Evolutionary conservation across 2,797 vertebrate species (phyloP), one percentile per base, ranked within the genome.

Genomic region (Remorina albescens): DNA sequence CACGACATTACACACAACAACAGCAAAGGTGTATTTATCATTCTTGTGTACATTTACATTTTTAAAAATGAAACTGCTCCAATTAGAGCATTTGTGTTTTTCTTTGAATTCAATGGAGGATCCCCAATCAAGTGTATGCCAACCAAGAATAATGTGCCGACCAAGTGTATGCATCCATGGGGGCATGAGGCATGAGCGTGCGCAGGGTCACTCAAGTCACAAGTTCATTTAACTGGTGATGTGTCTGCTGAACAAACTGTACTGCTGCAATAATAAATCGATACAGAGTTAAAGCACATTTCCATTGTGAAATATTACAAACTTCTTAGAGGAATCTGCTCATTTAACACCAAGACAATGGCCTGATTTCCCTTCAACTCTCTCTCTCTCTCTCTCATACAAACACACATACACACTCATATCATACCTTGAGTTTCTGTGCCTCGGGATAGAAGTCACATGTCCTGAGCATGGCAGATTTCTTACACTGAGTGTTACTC

Each of bases 401-500:
- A n/a, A n/a, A 28, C 12, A 36, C 16, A 69, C 26, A 51, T 34
- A 55, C 2, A 69, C 18, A 57, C 44, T 71, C 53, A 62, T 15
- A 68, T 0, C 32, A 25, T 83, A 95, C 95, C 94, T 95, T 95
- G 65, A 94, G 92, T 77, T 94, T 93, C 18, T 92, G 74, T 26
- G 72, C 9, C 74, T 95, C 92, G 0, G 90, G 89, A 78, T 94
- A 93, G 80, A 95, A 94, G 72, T 93, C 91, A 83, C 95, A 95
- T 56, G 84, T 87, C 58, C 74, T 82, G 41, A 92, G 78, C 54
- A 78, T 80, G 58, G 81, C 6, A 7, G 90, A 84, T 76, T 95
- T 95, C 89, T 95, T 95, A 39, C 95, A 95, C 32, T 91, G 88
- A 12, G 95, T 95, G 84, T 92, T 94, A 49, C 94, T 95, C 57